Evolutionary conservation across 2,113 vertebrate genomes (phyloP), one percentile per base, ranked within the genome.

Genomic region (Sander lucioperca): DNA sequence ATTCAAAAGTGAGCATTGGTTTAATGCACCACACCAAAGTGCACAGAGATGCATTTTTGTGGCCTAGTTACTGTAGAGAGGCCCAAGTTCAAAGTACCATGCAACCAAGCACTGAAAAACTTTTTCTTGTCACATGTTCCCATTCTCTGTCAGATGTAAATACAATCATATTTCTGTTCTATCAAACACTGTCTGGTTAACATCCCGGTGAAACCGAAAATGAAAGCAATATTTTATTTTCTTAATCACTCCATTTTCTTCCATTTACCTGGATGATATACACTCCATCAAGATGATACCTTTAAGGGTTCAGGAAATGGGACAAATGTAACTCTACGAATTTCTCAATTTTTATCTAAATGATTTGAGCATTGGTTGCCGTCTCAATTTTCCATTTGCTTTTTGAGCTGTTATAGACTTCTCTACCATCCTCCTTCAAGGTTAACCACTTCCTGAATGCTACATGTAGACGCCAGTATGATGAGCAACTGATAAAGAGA

Each of bases 391-490:
- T 87, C 86, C 71, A 76, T 81, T 86, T 59, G 36, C 43, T 53
- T 27, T 51, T 62, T 81, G 59, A 80, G 75, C 83, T 4, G 53
- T 67, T 86, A 75, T 14, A 64, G 36, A 78, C 25, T 23, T 62
- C 36, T 65, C 45, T 86, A 73, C 71, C 66, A 71, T 70, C 79
- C 71, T 83, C 64, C 69, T 67, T 68, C 59, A 86, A 67, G 81
- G 80, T 81, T 83, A 91, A 91, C 93, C 90, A 5, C 92, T 92
- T 92, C 90, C 92, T 94, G 85, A 66, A 56, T 14, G 33, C 68
- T 80, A 62, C 75, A 9, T 30, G 75, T 69, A 54, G 65, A 80
- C 54, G 1, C 15, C 39, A 59, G 71, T 15, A 10, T 23, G 72
- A 78, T 69, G 57, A 85, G 47, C 79, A 62, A 53, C 51, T 39